A percentile compares a stretch with the other conserved stretches of the same genome.
Evolutionary conservation across 2,113 vertebrate genomes (phyloP).

Genomic region (Neomonachus schauinslandi): DNA sequence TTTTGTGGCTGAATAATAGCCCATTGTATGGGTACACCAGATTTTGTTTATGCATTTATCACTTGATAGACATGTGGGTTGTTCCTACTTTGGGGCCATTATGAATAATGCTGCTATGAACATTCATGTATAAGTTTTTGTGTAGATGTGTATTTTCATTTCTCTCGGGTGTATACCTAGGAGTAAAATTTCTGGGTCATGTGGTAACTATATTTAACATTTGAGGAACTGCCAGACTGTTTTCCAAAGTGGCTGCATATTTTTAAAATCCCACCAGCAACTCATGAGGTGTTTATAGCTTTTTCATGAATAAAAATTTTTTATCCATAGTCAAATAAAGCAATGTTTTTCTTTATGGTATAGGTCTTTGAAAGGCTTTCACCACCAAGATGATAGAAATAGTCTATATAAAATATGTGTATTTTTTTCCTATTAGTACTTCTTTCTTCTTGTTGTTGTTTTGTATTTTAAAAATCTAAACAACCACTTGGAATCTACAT

Average conservation of each 20-base stretch:
- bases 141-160: not conserved
- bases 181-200: not conserved
- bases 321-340: slow-evolving; percentile 6
- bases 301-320: not conserved
- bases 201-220: not conserved
- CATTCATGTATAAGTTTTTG: not conserved
- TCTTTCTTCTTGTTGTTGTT: not conserved
- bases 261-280: slow-evolving; percentile 5
- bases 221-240: not conserved
- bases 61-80: not conserved
- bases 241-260: not conserved
- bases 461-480: not conserved
- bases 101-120: not conserved
- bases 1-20: not conserved
- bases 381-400: not conserved
- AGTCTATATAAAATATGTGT: not conserved
- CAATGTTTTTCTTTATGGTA: not conserved
- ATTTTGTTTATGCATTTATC: not conserved
- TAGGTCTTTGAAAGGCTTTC: not conserved
- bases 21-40: not conserved
- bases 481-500: not conserved
- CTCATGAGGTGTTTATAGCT: not conserved
- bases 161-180: not conserved
- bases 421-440: not conserved
- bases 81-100: not conserved